A percentile compares a stretch with the other conserved stretches of the same genome.
phyloP scores from a whole-genome alignment of 2,888 invertebrate species.

The Rotaria magnacalcarata region DNA sequence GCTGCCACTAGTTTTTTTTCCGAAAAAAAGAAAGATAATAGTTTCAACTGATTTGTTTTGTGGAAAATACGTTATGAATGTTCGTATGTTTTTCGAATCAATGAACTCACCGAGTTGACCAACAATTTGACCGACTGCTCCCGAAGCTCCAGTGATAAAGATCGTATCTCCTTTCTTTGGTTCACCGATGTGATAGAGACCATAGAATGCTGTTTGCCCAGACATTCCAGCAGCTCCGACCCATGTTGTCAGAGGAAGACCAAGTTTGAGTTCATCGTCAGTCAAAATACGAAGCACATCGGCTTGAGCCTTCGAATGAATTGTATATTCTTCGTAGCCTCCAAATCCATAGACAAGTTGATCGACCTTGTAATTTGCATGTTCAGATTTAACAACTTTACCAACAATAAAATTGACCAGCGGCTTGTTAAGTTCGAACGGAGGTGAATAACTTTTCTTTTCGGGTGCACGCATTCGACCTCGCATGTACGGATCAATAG shows the following conservation, averaged over 20 bases:
- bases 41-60: too few species aligned
- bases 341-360: neutral
- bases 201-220: neutral
- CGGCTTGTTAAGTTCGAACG: neutral
- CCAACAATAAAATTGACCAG: neutral
- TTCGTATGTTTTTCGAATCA: too few species aligned
- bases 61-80: too few species aligned
- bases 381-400: neutral
- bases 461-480: neutral
- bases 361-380: neutral
- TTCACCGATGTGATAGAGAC: neutral
- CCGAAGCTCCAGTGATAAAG: neutral
- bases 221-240: neutral
- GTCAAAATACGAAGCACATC: neutral
- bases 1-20: neutral
- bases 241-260: neutral
- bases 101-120: neutral
- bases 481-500: conserved; percentile 13
- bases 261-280: neutral
- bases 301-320: neutral
- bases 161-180: conserved; percentile 21
- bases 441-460: neutral
- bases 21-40: neutral
- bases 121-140: conserved; percentile 9
- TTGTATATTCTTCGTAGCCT: neutral